Conservation (phyloP, 2,888 invertebrate genomes). For the Dione vanillae region DNA sequence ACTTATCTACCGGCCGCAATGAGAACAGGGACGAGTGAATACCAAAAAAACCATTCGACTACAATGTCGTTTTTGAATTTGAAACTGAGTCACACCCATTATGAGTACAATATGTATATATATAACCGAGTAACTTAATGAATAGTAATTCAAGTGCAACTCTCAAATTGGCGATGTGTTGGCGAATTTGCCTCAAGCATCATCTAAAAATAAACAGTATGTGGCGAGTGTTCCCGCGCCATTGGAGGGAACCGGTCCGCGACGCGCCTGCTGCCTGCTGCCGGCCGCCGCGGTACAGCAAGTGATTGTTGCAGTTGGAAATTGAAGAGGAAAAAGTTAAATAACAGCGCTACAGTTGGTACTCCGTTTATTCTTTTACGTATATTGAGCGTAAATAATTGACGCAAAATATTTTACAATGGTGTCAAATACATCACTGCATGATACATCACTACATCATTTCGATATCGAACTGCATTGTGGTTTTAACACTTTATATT, state of each 20-base stretch:
- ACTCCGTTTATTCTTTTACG: too few species aligned
- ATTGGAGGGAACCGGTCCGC: conserved; percentile 49
- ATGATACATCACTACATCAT: too few species aligned
- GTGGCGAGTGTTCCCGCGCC: conserved; percentile 52
- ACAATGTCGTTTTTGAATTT: background rate
- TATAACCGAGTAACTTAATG: background rate
- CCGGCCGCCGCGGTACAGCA: conserved; percentile 40
- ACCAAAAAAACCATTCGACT: background rate
- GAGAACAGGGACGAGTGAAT: conserved; percentile 24
- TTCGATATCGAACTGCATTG: too few species aligned
- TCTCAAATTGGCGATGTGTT: background rate
- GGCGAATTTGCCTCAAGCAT: conserved; percentile 63
- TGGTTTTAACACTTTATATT: too few species aligned
- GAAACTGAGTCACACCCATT: background rate
- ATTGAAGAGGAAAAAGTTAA: background rate
- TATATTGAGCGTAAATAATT: too few species aligned
- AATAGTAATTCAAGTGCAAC: background rate
- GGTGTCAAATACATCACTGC: too few species aligned
- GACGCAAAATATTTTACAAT: too few species aligned
- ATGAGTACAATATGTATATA: background rate
- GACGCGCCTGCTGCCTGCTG: conserved; percentile 39
- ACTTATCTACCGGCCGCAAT: conserved; percentile 45
- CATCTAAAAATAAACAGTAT: conserved; percentile 70
- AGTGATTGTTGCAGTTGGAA: conserved; percentile 51
- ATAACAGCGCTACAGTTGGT: too few species aligned